Percentiles rank a stretch among this genome's conserved stretches.
Conservation (phyloP, 2,113 vertebrate genomes). For the Microtus oregoni region DNA sequence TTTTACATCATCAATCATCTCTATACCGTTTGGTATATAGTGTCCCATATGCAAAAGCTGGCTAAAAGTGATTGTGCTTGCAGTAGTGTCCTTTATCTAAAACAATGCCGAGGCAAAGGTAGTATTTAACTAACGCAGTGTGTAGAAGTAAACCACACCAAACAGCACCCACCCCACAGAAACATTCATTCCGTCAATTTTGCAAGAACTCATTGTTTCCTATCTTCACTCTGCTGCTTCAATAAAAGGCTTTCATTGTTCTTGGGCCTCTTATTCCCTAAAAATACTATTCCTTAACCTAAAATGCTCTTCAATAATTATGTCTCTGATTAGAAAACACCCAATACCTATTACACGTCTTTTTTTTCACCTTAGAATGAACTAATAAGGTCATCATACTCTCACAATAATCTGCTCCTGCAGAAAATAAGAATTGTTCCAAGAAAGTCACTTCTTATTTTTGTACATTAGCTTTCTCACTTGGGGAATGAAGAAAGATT, state of each 20-base stretch:
- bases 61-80: neutral
- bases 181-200: constrained; percentile 22
- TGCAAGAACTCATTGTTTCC: neutral
- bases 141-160: neutral
- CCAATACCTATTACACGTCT: neutral
- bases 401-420: neutral
- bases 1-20: neutral
- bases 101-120: neutral
- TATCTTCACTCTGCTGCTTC: neutral
- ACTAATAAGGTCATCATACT: neutral
- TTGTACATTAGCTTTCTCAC: constrained; percentile 50
- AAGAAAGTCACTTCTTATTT: constrained; percentile 56
- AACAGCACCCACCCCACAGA: neutral
- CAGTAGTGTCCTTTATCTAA: neutral
- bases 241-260: neutral
- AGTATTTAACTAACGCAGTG: neutral
- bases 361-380: neutral
- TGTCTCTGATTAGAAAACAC: neutral
- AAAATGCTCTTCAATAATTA: neutral
- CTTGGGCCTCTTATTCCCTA: neutral
- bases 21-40: neutral
- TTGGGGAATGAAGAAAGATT: constrained; percentile 65
- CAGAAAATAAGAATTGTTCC: constrained; percentile 30
- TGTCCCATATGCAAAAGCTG: neutral
- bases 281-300: neutral